Base-by-base conservation (phyloP, 2,113 vertebrate genomes). In the Scopus umbretta region DNA sequence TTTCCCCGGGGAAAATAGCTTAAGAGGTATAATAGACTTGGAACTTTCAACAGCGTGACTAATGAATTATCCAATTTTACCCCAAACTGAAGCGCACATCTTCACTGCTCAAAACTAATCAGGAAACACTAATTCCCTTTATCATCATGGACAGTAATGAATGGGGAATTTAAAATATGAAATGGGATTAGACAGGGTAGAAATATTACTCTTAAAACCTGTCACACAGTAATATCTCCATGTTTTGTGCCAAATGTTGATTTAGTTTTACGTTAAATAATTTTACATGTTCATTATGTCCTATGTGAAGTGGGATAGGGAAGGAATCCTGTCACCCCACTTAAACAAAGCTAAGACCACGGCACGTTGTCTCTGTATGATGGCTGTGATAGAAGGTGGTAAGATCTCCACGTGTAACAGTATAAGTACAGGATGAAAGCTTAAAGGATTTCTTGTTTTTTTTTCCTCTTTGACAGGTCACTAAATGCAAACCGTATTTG, bases 61-160 rank as follows among this genome's bases (percentile, higher is more conserved):
- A 87, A 96, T 91, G 81, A 87, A 93, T 92, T 81, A 96, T 63
- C 68, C 68, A 85, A 40, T 85, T 94, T 91, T 94, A 93, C 23
- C 19, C 84, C 38, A 87, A 62, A 93, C n/a, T 42, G 27, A 89
- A 74, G 15, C 9, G 2, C 38, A 40, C n/a, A 81, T 89, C 59
- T 81, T 74, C 68, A 50, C 38, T 62, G 59, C 50, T 87, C 47
- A 89, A 65, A 94, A 86, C 55, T 89, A 89, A 87, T 95, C 56
- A 74, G 45, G 68, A 58, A 94, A 91, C 32, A 55, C 32, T 87
- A 89, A 94, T 94, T 87, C 38, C 26, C 5, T 74, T 90, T 87
- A 87, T 93, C 65, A 74, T 74, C 52, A 29, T 13, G 45, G 42
- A 84, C 7, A 6, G 45, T 76, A 89, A 80, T 58, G 61, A 91